Base-by-base conservation (phyloP, 2,888 invertebrate species). In the Phyto melanocephala region DNA sequence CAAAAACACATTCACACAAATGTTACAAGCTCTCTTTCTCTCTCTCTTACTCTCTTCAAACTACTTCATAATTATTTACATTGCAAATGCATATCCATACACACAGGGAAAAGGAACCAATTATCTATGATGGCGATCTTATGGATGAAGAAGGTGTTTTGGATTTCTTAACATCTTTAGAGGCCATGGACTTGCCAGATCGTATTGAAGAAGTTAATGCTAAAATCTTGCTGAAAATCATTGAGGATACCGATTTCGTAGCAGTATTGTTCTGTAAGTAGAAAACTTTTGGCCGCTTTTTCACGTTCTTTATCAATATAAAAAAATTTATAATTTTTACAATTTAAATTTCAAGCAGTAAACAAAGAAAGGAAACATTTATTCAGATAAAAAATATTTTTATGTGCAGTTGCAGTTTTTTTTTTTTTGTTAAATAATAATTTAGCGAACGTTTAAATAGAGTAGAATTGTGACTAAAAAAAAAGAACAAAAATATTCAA, bases 141-240 rank as follows among this genome's bases (percentile, higher is more conserved):
- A 97, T 97, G 97, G 97, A 97, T 92, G 97, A 97, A 92, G 97
- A 97, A 91, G 95, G 94, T 91, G 97, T 98, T 86, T 93, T 98
- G 91, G 97, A 97, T 92, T 98, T 98, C 92, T 93, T 98, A 88
- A 97, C 97, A 88, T 97, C 97, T 90, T 93, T 98, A 88, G 97
- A 98, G 93, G 96, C 97, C 86, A 97, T 98, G 96, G 97, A 97
- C 91, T 93, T 97, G 88, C 97, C 98, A 62, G 97, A 98, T 92
- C 94, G 97, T 91, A 98, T 98, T 91, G 98, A 98, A 93, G 98
- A 98, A 93, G 97, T 98, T 70, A 98, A 98, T 91, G 94, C 96
- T 84, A 96, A 96, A 91, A 97, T 97, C 88, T 93, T 98, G 85
- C 93, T 94, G 80, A 97, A 97, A 92, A 96, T 97, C 88, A 96